Evolutionary conservation across 2,888 invertebrate genomes (phyloP).

Genomic region (Synergus laeviventris): DNA sequence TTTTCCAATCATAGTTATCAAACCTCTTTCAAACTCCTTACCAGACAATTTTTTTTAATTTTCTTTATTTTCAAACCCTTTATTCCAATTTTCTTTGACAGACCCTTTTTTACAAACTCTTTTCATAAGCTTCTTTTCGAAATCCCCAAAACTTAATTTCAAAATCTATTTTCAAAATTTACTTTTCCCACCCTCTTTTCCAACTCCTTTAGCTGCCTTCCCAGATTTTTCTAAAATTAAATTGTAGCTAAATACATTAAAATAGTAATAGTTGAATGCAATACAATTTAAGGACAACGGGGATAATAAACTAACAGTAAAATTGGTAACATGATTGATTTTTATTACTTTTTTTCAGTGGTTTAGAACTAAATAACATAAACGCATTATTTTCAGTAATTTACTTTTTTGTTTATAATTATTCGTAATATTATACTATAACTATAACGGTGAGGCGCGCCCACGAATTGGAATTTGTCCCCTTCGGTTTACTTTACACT

Average conservation of each 20-base stretch:
- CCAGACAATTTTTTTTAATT: not conserved
- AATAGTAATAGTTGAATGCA: not conserved
- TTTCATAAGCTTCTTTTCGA: no score
- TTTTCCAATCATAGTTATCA: no score
- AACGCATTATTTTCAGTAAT: constrained; percentile 69
- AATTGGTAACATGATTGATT: constrained; percentile 72
- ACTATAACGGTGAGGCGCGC: constrained; percentile 71
- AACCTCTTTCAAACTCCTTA: no score
- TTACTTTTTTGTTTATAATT: constrained; percentile 68
- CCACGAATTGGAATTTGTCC: constrained; percentile 57
- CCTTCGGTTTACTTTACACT: constrained; percentile 48
- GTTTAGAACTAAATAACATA: constrained; percentile 75
- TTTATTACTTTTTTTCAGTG: constrained; percentile 70
- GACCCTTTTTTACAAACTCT: no score
- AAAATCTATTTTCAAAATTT: no score
- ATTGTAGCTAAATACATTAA: no score
- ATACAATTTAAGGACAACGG: constrained; percentile 11
- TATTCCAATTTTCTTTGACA: no score
- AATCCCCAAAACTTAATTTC: no score
- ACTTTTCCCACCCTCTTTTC: no score
- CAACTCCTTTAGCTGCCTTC: no score
- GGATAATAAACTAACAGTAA: constrained; percentile 44
- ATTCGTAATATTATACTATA: constrained; percentile 67
- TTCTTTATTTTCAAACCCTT: not conserved
- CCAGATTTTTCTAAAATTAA: no score